Percentiles rank a stretch among this genome's conserved stretches.
phyloP scores from a whole-genome alignment of 2,113 vertebrate genomes.

The Bubo bubo region DNA sequence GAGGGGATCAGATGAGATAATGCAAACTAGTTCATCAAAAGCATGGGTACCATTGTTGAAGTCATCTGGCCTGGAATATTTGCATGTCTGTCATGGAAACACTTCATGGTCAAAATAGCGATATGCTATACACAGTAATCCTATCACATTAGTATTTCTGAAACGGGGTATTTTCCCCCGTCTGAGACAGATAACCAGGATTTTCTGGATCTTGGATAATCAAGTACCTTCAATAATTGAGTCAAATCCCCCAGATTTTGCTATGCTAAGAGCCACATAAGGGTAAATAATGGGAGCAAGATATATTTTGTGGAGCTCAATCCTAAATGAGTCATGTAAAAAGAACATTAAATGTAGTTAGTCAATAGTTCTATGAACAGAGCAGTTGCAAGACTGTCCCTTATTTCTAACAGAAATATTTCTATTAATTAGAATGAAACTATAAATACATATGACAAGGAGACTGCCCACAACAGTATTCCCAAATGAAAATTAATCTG shows the following conservation, averaged over 20 bases:
- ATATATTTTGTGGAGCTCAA: neutral
- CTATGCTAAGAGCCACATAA: neutral
- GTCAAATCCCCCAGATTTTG: neutral
- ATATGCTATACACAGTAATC: neutral
- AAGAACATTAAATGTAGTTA: neutral
- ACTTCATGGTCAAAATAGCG: neutral
- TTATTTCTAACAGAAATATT: neutral
- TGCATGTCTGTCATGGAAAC: neutral
- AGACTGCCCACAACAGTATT: neutral
- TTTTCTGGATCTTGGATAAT: neutral
- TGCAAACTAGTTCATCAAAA: constrained; percentile 30
- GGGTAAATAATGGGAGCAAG: neutral
- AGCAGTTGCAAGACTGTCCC: neutral
- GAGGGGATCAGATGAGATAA: constrained; percentile 3
- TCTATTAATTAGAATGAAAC: neutral
- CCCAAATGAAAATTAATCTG: neutral
- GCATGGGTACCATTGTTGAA: neutral
- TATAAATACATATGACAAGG: neutral
- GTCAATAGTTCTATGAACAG: neutral
- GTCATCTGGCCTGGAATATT: constrained; percentile 24
- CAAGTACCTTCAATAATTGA: neutral
- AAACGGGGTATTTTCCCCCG: neutral
- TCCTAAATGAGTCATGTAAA: neutral
- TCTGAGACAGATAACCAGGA: neutral
- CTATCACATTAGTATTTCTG: constrained; percentile 25